Evolutionary conservation across 2,113 vertebrate genomes (phyloP).

Genomic region (Forbesichthys agassizii): DNA sequence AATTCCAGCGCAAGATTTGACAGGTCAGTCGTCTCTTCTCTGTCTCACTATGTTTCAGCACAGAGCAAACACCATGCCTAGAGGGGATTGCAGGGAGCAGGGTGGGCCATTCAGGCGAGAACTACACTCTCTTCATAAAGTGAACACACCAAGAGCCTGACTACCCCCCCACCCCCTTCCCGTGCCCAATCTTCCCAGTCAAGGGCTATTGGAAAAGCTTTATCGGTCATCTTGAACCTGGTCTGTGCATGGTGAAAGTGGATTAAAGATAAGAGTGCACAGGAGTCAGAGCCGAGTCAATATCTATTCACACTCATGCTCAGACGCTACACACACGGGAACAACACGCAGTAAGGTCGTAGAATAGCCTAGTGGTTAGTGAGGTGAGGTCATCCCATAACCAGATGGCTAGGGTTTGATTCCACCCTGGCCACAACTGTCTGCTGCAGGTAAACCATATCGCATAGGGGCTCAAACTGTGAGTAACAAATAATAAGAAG

Average conservation of each 20-base stretch:
- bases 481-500: too few relatives aligned
- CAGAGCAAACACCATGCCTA: conserved; percentile 3
- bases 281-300: conserved; percentile 19
- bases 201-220: conserved; percentile 23
- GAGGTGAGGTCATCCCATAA: too few relatives aligned
- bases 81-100: not conserved
- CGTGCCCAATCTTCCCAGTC: not conserved
- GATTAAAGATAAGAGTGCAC: conserved; percentile 43
- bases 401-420: too few relatives aligned
- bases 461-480: not conserved
- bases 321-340: conserved; percentile 3
- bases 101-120: conserved; percentile 8
- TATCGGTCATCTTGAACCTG: conserved; percentile 32
- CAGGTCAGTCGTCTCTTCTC: not conserved
- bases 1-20: not conserved
- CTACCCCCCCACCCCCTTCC: not conserved
- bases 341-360: conserved; percentile 10
- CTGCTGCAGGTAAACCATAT: too few relatives aligned
- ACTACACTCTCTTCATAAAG: conserved; percentile 34
- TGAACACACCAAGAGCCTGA: conserved; percentile 29
- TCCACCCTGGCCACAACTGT: too few relatives aligned
- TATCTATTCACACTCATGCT: conserved; percentile 2
- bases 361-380: too few relatives aligned
- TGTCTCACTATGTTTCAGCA: not conserved
- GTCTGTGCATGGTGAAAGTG: conserved; percentile 6